Conservation (phyloP, 2,113 vertebrate species). For the Xiphophorus couchianus region DNA sequence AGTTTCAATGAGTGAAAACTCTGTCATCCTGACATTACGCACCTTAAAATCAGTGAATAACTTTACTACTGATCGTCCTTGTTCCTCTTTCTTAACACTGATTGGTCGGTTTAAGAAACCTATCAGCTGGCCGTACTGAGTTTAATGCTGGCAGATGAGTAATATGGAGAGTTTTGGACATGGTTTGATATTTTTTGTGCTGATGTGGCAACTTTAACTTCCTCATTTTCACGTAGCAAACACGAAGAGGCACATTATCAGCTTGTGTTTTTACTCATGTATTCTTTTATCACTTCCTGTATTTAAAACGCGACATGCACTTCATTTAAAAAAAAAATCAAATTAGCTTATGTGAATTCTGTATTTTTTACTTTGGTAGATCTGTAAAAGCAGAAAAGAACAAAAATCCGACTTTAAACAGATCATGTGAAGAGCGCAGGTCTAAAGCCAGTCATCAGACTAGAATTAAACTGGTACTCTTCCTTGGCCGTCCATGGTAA, state of each 20-base stretch:
- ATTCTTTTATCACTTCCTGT: constrained; percentile 1
- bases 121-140: background rate
- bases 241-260: background rate
- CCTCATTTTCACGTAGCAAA: constrained; percentile 40
- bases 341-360: background rate
- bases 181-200: constrained; percentile 25
- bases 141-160: background rate
- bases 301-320: background rate
- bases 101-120: background rate
- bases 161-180: background rate
- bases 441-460: background rate
- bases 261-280: constrained; percentile 21
- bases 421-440: background rate
- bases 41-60: too few species aligned
- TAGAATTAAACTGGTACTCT: background rate
- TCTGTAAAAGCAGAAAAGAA: background rate
- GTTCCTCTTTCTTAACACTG: background rate
- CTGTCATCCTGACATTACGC: too few species aligned
- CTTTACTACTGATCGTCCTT: background rate
- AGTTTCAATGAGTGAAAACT: background rate
- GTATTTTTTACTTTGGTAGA: background rate
- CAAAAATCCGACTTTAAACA: background rate
- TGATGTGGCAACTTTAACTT: constrained; percentile 59
- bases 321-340: constrained; percentile 7
- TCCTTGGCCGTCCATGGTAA: background rate